Evolutionary conservation across 2,113 vertebrate species (phyloP).

Genomic region (Actenoides lindsayi): DNA sequence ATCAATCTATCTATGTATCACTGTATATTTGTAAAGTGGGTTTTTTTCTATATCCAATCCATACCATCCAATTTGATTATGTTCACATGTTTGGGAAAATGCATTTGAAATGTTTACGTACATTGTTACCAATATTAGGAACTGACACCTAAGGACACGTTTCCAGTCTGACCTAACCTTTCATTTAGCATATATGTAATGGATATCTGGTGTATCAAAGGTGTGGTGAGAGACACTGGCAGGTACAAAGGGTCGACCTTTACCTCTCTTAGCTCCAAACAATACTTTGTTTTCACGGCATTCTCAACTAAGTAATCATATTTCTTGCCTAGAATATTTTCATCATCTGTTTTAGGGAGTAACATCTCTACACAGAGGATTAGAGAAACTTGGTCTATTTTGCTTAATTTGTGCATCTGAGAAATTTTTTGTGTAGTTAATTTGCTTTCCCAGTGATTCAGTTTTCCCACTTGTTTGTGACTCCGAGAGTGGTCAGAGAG

Average conservation of each 20-base stretch:
- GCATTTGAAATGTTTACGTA: not conserved
- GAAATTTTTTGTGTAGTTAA: not conserved
- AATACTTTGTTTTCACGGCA: not conserved
- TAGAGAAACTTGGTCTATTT: not conserved
- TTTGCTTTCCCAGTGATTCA: not conserved
- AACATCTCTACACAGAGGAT: not conserved
- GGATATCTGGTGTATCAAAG: conserved; percentile 2
- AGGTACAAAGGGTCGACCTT: not conserved
- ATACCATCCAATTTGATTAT: not conserved
- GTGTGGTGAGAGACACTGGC: conserved; percentile 1
- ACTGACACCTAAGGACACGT: not conserved
- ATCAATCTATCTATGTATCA: no score
- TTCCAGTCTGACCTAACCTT: not conserved
- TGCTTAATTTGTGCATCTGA: not conserved
- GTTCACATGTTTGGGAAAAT: not conserved
- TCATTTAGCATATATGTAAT: not conserved
- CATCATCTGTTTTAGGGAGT: not conserved
- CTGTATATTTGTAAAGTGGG: not conserved
- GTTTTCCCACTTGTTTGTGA: not conserved
- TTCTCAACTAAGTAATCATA: not conserved
- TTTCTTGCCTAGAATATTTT: not conserved
- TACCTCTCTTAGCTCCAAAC: not conserved
- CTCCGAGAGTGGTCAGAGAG: not conserved
- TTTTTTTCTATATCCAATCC: not conserved
- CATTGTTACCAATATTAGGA: not conserved